Evolutionary conservation across 2,113 vertebrate genomes (phyloP).

Genomic region (Forbesichthys papilliferus): DNA sequence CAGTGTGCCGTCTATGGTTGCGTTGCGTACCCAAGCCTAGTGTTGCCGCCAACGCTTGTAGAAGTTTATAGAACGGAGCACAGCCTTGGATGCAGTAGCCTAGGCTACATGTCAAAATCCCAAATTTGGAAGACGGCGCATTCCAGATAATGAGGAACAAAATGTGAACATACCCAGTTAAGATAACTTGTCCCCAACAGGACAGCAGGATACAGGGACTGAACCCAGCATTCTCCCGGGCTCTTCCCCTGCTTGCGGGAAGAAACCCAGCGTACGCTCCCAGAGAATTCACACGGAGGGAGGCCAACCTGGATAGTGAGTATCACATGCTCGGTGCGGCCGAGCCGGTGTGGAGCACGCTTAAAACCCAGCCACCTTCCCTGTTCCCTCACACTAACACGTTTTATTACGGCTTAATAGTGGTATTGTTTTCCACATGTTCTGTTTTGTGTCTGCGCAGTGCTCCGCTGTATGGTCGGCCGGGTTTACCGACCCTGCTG

Average conservation of each 20-base stretch:
- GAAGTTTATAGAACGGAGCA: no score
- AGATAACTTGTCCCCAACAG: constrained; percentile 51
- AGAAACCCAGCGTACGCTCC: constrained; percentile 67
- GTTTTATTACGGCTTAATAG: no score
- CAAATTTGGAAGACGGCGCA: no score
- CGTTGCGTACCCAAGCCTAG: no score
- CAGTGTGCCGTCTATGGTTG: no score
- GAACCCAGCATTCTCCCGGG: constrained; percentile 53
- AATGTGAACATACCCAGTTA: no score
- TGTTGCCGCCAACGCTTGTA: no score
- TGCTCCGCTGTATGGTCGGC: constrained; percentile 94
- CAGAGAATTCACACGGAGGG: constrained; percentile 61
- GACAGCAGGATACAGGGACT: constrained; percentile 45
- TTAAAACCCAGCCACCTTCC: background rate
- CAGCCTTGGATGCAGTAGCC: no score
- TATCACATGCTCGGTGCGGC: constrained; percentile 15
- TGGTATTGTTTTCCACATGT: background rate
- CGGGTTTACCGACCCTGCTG: constrained; percentile 95
- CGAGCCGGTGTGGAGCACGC: background rate
- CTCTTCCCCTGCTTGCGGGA: constrained; percentile 69
- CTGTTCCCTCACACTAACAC: background rate
- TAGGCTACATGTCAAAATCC: no score
- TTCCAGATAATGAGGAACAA: no score
- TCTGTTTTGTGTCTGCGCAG: constrained; percentile 59
- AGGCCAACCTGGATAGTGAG: constrained; percentile 85